Evolutionary conservation across 2,888 invertebrate genomes (phyloP), one percentile per base, ranked within the genome.

Genomic region (Scaptomyza flava): DNA sequence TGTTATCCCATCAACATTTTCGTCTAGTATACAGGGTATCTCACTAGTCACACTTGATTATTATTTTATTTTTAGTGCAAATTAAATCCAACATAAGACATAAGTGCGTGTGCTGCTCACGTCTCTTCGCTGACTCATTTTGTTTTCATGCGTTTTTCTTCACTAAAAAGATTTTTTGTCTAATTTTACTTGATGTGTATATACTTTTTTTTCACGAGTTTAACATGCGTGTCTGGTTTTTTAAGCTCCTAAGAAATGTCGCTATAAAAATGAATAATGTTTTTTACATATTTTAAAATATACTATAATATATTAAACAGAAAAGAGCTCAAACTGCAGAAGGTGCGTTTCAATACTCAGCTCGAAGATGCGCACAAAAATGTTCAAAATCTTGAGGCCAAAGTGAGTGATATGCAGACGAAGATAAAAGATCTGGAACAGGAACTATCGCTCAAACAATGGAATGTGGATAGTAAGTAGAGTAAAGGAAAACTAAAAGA

Each of bases 391-490:
- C 79, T 91, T 57, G 90, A 92, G 76, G 69, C 81, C 34, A 92
- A 91, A 79, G 84, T 91, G 33, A 68, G 78, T 42, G 90, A 91
- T 23, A 85, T 92, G 82, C 91, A 92, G 70, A 36, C 77, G 11
- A 92, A 91, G 82, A 91, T 92, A 66, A 89, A 91, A 62, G 84
- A 85, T 61, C 77, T 92, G 59, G 92, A 92, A 70, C 89, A 89
- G 62, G 91, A 92, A 59, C 63, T 92, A 45, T 90, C 91, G 2
- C 65, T 83, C 3, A 92, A 92, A 70, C 89, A 91, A 73, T 92
- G 92, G 91, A 91, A 91, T 75, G 91, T 92, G 53, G 92, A 92
- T 64, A 90, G 92, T 92, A 80, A 90, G 90, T 79, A n/a, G 7
- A 8, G 12, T n/a, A 0, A 14, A 7, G 9, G 3, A 0, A 14